phyloP scores from a whole-genome alignment of 1,140 invertebrate genomes.

The Magallana angulata region DNA sequence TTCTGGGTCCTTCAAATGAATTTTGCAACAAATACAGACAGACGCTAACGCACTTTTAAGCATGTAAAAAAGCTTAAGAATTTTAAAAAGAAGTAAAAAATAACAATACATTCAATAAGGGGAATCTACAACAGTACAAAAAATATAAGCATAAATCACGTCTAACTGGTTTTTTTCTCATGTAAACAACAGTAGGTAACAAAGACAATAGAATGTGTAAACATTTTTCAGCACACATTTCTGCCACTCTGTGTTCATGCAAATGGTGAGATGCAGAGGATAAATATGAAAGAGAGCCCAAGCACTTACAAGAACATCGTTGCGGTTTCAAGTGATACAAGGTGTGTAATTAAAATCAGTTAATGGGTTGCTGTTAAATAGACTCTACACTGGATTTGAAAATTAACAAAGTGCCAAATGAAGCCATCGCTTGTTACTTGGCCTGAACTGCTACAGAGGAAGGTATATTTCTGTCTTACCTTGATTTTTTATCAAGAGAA shows the following conservation, averaged over 20 bases:
- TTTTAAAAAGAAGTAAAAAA: neutral
- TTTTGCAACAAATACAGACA: neutral
- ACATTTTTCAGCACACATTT: constrained; percentile 1
- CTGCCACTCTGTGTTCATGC: constrained; percentile 31
- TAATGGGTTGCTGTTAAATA: constrained; percentile 31
- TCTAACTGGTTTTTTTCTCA: neutral
- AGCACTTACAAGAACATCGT: neutral
- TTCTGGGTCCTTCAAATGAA: neutral
- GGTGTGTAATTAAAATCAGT: constrained; percentile 24
- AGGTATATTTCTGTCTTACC: constrained; percentile 42
- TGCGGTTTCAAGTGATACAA: neutral
- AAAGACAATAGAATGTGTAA: neutral
- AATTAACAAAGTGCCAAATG: constrained; percentile 36
- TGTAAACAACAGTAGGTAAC: neutral
- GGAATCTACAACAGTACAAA: neutral
- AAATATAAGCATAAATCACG: neutral
- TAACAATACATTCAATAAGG: neutral
- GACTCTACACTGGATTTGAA: constrained; percentile 22
- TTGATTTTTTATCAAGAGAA: constrained; percentile 42
- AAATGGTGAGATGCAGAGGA: constrained; percentile 7
- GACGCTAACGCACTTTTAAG: neutral
- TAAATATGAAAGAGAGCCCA: neutral
- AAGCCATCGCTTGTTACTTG: constrained; percentile 28
- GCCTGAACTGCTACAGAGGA: constrained; percentile 22
- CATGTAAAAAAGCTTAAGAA: neutral